Percentiles rank a stretch among this genome's conserved stretches.
phyloP scores from a whole-genome alignment of 2,888 invertebrate genomes.

The Andrena bicolor region DNA sequence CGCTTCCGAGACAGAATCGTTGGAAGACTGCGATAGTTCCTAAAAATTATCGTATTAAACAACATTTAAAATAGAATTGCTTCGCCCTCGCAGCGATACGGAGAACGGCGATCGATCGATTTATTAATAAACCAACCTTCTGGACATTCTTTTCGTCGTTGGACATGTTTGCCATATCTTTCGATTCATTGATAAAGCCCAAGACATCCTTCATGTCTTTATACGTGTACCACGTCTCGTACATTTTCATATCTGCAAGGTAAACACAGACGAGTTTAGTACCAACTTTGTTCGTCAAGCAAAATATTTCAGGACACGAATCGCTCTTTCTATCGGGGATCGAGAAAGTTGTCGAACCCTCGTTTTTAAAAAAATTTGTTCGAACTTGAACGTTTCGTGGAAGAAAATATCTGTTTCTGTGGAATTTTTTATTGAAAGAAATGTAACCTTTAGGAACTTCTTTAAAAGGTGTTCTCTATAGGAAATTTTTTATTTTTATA shows the following conservation, averaged over 20 bases:
- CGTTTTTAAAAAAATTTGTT: too few species aligned
- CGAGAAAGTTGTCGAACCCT: too few species aligned
- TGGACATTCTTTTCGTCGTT: constrained; percentile 48
- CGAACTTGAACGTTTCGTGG: too few species aligned
- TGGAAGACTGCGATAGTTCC: constrained; percentile 48
- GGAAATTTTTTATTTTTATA: too few species aligned
- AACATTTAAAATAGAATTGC: constrained; percentile 11
- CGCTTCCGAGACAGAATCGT: constrained; percentile 37
- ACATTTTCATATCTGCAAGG: constrained; percentile 68
- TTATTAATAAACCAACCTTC: constrained; percentile 51
- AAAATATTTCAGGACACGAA: too few species aligned
- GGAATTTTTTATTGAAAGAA: too few species aligned
- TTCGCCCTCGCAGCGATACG: not conserved
- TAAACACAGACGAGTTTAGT: not conserved
- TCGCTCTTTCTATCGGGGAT: not conserved
- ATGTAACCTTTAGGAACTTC: too few species aligned
- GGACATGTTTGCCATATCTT: constrained; percentile 56
- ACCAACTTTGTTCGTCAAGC: too few species aligned
- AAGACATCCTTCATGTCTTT: constrained; percentile 71
- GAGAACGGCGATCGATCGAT: not conserved
- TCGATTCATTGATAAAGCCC: constrained; percentile 67
- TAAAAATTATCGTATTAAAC: constrained; percentile 42
- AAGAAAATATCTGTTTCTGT: too few species aligned
- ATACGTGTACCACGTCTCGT: constrained; percentile 65
- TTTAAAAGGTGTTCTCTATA: too few species aligned